Percentiles rank a stretch among this genome's conserved stretches.
These are phyloP conservation scores for Maniola jurtina DNA, from an alignment of 1,140 invertebrate species.

Conservation along the genomic window DNA sequence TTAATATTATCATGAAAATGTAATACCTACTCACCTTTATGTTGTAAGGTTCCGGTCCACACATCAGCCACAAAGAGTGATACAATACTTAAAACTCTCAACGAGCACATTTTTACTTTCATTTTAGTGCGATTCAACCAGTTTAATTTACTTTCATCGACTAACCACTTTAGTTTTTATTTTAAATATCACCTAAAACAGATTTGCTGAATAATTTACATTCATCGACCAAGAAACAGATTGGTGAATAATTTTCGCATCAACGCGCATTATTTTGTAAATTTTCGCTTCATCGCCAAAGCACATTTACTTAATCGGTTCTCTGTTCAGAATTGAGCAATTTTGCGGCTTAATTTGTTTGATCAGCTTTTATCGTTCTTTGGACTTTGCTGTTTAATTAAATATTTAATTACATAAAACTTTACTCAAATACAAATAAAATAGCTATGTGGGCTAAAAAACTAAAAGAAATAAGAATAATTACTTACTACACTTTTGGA, in stretches of 20 bases:
- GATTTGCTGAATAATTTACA: slow-evolving; percentile 28
- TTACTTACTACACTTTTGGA: too few relatives aligned
- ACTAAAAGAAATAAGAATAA: too few relatives aligned
- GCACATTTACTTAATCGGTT: slow-evolving; percentile 27
- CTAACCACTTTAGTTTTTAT: slow-evolving; percentile 21
- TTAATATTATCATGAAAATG: not conserved
- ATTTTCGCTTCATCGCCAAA: slow-evolving; percentile 10
- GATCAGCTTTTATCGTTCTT: slow-evolving; percentile 6
- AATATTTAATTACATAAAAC: not conserved
- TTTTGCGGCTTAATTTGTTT: slow-evolving; percentile 23
- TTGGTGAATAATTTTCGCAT: not conserved
- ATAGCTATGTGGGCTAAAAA: too few relatives aligned
- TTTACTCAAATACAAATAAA: not conserved
- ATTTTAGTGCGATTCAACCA: slow-evolving; percentile 1
- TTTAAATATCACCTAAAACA: slow-evolving; percentile 14
- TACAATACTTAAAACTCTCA: slow-evolving; percentile 49
- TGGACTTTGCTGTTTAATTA: not conserved
- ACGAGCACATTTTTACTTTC: slow-evolving; percentile 37
- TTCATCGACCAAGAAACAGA: slow-evolving; percentile 25
- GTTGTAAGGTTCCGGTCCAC: slow-evolving; percentile 48
- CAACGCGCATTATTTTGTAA: too few relatives aligned
- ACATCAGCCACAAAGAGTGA: slow-evolving; percentile 52
- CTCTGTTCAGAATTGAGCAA: slow-evolving; percentile 23
- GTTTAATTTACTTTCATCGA: slow-evolving; percentile 10
- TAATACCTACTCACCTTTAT: slow-evolving; percentile 45